A percentile compares a stretch with the other conserved stretches of the same genome.
phyloP scores from a whole-genome alignment of 2,797 vertebrate species.

The Aplochiton taeniatus region DNA sequence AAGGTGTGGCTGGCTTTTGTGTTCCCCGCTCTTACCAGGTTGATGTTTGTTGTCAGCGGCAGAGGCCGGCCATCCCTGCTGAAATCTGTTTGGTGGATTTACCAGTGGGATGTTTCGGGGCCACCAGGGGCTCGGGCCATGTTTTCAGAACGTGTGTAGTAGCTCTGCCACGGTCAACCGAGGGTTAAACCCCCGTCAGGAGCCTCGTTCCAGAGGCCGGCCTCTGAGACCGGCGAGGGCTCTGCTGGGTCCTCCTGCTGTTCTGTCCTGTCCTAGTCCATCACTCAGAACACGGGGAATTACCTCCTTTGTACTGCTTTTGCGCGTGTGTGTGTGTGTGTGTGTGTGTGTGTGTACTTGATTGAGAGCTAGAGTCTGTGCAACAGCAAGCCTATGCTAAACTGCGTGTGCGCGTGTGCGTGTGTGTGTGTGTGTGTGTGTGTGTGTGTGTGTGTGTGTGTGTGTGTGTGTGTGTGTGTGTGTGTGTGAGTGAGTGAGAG shows the following conservation, averaged over 20 bases:
- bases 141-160: too few species aligned
- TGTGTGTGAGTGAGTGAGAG: neutral
- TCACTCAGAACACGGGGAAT: too few species aligned
- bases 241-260: too few species aligned
- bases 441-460: slow-evolving; percentile 2
- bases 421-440: neutral
- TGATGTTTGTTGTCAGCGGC: neutral
- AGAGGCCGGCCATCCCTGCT: too few species aligned
- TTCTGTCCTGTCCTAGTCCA: too few species aligned
- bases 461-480: slow-evolving; percentile 10
- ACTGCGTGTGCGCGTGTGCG: neutral
- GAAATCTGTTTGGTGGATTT: too few species aligned
- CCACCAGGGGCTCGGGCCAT: too few species aligned
- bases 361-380: neutral
- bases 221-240: neutral
- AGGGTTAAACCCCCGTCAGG: too few species aligned
- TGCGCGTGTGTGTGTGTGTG: slow-evolving; percentile 22
- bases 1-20: neutral
- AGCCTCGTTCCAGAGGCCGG: too few species aligned
- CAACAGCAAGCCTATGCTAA: neutral
- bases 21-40: neutral
- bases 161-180: too few species aligned
- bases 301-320: neutral
- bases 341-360: neutral
- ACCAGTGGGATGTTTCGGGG: too few species aligned